Evolutionary conservation across 2,888 invertebrate species (phyloP), one percentile per base, ranked within the genome.

Genomic region (Onchidella celtica): DNA sequence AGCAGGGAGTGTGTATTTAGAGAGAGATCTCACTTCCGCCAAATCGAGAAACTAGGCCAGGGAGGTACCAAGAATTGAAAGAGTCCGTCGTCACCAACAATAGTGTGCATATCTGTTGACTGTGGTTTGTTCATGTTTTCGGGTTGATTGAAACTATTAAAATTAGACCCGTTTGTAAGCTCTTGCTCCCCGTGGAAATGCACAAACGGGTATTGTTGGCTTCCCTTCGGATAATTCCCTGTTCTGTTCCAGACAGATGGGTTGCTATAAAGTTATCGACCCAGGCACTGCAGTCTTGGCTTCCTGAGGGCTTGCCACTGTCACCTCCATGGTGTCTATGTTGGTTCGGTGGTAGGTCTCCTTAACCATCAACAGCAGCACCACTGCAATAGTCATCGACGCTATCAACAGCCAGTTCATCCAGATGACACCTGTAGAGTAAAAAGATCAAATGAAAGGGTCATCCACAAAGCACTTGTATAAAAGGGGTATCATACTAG

Each of bases 391-490:
- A 3, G 32, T 29, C n/a, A 72, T 55, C 14, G 72, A 63, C 34
- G 24, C 73, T 47, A 72, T 68, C 40, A 79, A 29, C 32, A 61
- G 65, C 79, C 79, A 79, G 73, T 79, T 79, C 72, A 79, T 79
- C 79, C 79, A 79, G 21, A 0, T 29, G 63, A 79, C 79, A 1
- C 79, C 79, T 79, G 73, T 1, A 21, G 27, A 11, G n/a, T 14
- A 24, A 17, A 66, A 24, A 32, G 3, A 66, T 4, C 24, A 14
- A 32, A 29, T 66, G 4, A 66, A 32, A 3, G 21, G 4, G 27
- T 3, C 21, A 24, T n/a, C 6, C 32, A 6, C 2, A 34, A 3
- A 4, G 66, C 21, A 17, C 32, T 21, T 27, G 66, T 3, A 4
- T 66, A 21, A n/a, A 65, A n/a, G 9, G 17, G 55, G 55, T 55